Conservation (phyloP, 2,113 vertebrate genomes). For the Malurus cyaneus region DNA sequence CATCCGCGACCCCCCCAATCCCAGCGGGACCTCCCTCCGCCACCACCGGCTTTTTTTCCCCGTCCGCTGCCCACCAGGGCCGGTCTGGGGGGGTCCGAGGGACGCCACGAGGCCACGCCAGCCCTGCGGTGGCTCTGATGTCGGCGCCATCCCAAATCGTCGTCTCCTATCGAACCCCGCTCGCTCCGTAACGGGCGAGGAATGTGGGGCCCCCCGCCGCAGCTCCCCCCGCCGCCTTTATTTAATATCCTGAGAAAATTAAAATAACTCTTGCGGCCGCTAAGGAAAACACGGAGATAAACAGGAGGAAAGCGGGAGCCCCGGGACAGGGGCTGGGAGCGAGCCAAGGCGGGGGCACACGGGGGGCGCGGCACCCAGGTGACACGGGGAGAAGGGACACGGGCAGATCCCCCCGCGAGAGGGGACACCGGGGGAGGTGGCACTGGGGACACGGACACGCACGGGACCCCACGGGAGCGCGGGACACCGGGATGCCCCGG, state of each 20-base stretch:
- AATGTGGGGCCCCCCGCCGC: constrained; percentile 42
- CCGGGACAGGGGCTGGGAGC: neutral
- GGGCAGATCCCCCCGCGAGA: neutral
- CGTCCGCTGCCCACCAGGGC: neutral
- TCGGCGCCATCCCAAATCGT: constrained; percentile 80
- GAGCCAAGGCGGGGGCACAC: neutral
- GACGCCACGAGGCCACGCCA: constrained; percentile 71
- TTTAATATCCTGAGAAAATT: constrained; percentile 88
- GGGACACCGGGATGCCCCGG: neutral
- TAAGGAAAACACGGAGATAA: constrained; percentile 67
- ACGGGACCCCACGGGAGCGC: too few species aligned
- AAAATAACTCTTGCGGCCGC: constrained; percentile 84
- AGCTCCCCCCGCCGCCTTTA: constrained; percentile 79
- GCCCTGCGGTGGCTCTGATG: constrained; percentile 90
- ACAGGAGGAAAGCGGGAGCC: constrained; percentile 34
- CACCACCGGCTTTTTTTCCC: neutral
- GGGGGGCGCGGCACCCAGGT: neutral
- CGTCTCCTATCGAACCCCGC: constrained; percentile 73
- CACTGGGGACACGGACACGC: neutral
- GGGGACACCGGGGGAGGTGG: neutral
- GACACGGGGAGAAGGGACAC: neutral
- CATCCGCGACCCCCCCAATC: neutral
- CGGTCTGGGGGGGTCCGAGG: neutral
- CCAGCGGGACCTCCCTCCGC: neutral
- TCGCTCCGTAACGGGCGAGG: constrained; percentile 64